phyloP scores from a whole-genome alignment of 2,797 vertebrate species.

The Pseudopleuronectes americanus region DNA sequence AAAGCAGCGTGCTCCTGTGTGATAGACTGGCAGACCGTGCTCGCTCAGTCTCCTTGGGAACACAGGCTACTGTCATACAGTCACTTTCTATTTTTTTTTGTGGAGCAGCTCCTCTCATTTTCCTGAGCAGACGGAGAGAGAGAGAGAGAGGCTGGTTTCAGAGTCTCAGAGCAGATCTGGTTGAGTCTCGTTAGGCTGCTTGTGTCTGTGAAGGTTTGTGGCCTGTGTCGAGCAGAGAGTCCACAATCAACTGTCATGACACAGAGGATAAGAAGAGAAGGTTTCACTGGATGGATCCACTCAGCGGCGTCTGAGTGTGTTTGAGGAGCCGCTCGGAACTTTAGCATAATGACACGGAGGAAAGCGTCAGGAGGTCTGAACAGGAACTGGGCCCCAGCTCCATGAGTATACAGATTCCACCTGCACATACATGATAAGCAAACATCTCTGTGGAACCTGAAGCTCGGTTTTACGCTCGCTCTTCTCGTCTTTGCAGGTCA shows the following conservation, averaged over 20 bases:
- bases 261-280: conserved; percentile 39
- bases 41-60: conserved; percentile 72
- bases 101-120: conserved; percentile 68
- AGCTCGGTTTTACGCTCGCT: too few relatives aligned
- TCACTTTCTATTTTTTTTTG: conserved; percentile 43
- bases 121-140: conserved; percentile 43
- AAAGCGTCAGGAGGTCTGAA: background rate
- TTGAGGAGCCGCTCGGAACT: conserved; percentile 44
- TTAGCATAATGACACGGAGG: conserved; percentile 41
- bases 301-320: conserved; percentile 35
- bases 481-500: too few relatives aligned
- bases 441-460: too few relatives aligned
- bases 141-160: conserved; percentile 24
- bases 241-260: conserved; percentile 61
- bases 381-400: too few relatives aligned
- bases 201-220: conserved; percentile 62
- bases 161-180: conserved; percentile 53
- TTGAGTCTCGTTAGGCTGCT: conserved; percentile 72
- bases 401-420: too few relatives aligned
- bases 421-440: too few relatives aligned
- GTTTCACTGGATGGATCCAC: conserved; percentile 46
- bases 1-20: conserved; percentile 76
- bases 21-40: conserved; percentile 78
- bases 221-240: conserved; percentile 63
- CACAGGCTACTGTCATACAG: conserved; percentile 60